Base-by-base conservation (phyloP, 1,140 invertebrate species). In the Drosophila willistoni region DNA sequence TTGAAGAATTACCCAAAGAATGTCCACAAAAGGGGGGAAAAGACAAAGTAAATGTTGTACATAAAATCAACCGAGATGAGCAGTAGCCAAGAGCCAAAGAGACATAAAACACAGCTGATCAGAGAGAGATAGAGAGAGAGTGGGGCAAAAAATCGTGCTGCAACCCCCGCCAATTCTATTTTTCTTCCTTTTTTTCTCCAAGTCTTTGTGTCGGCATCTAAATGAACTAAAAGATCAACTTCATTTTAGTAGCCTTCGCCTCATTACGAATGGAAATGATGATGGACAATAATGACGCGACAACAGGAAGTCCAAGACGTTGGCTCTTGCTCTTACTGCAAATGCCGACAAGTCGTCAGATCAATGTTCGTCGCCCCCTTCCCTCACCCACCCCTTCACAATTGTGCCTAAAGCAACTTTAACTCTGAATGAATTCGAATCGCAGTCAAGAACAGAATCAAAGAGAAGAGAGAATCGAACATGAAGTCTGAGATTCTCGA, bases 201-300 rank as follows among this genome's bases (percentile, higher is more conserved):
- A 36, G 9, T 69, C 64, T 75, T 68, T 71, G 68, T 71, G 84
- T 77, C 84, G 84, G 84, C 84, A 87, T 87, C 84, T 89, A 87
- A 87, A 87, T 87, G 84, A 87, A 87, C 85, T 89, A 71, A 64
- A 84, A 84, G 77, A 87, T 89, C 80, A 68, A 87, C 80, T 87
- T 81, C 77, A 82, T 77, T 89, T 90, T 79, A 81, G 85, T 73
- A 89, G 84, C 84, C 80, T 75, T 79, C 79, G 85, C 85, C 85
- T 89, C 84, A 89, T 89, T 89, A 89, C 84, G 84, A 89, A 89
- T 89, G 84, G 84, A 89, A 89, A 89, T 89, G 84, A 89, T 89
- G 84, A 89, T 89, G 85, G 84, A 89, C 84, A 89, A 89, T 89
- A 89, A 89, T 90, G 84, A 89, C 85, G 84, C 84, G 84, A 89